These are phyloP conservation scores for Silurus lanzhouensis DNA, from an alignment of 2,797 vertebrate species.

Conservation along the genomic window DNA sequence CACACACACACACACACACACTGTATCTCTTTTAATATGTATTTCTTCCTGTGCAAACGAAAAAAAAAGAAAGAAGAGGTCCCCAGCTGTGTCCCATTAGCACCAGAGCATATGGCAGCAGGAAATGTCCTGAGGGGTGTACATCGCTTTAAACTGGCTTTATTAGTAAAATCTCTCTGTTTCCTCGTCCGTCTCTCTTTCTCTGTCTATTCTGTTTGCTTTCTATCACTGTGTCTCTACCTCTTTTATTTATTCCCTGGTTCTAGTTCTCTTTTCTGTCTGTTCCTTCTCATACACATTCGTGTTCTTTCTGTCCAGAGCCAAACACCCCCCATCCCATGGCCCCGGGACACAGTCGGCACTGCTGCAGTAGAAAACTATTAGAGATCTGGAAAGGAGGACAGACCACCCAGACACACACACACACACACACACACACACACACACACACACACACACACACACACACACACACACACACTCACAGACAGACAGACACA, in stretches of 20 bases:
- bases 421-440: slow-evolving; percentile 80
- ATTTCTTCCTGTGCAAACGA: slow-evolving; percentile 27
- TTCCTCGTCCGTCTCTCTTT: not conserved
- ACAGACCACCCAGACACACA: slow-evolving; percentile 94
- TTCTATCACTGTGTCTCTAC: slow-evolving; percentile 39
- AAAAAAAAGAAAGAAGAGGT: slow-evolving; percentile 60
- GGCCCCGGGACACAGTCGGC: slow-evolving; percentile 87
- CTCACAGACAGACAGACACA: slow-evolving; percentile 82
- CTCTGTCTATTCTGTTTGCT: slow-evolving; percentile 23
- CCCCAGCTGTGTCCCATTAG: slow-evolving; percentile 99
- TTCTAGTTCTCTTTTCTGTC: not conserved
- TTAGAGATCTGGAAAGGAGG: slow-evolving; percentile 69
- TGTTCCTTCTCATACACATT: not conserved
- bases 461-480: slow-evolving; percentile 68
- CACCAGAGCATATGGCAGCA: slow-evolving; percentile 90
- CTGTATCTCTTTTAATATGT: not conserved
- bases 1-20: too few species aligned
- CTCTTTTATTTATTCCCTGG: not conserved
- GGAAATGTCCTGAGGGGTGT: slow-evolving; percentile 81
- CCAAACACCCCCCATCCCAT: not conserved
- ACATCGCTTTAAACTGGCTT: slow-evolving; percentile 81
- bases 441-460: slow-evolving; percentile 78
- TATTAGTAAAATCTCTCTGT: slow-evolving; percentile 83
- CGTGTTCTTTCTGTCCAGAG: slow-evolving; percentile 2
- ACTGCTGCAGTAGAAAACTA: slow-evolving; percentile 88